Percentiles rank a stretch among this genome's conserved stretches.
Evolutionary conservation across 1,140 invertebrate genomes (phyloP).

Genomic region (Teleopsis dalmanni): DNA sequence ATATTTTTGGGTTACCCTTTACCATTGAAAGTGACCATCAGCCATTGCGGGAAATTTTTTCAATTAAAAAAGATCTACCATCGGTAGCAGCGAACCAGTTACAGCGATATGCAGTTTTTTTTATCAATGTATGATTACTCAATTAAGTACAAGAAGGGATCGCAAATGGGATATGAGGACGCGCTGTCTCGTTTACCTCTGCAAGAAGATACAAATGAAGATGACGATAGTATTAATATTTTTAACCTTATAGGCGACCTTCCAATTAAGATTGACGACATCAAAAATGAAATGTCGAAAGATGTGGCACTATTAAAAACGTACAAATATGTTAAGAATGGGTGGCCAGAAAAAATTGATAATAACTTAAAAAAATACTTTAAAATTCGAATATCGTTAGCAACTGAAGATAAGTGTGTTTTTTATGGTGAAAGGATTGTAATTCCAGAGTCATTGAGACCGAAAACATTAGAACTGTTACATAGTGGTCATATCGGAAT

Average conservation of each 20-base stretch:
- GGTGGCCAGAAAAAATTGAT: not conserved
- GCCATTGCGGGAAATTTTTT: slow-evolving; percentile 3
- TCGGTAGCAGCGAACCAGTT: not conserved
- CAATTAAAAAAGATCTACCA: slow-evolving; percentile 18
- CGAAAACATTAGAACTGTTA: not conserved
- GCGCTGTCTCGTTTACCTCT: slow-evolving; percentile 17
- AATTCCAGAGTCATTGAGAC: not conserved
- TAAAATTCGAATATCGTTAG: not conserved
- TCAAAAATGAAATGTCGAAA: not conserved
- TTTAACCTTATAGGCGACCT: not conserved
- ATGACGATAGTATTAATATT: not conserved
- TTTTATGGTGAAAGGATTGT: slow-evolving; percentile 5
- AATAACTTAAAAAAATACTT: not conserved
- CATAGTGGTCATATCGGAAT: not conserved
- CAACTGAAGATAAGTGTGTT: not conserved
- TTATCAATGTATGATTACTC: slow-evolving; percentile 12
- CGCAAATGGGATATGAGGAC: slow-evolving; percentile 18
- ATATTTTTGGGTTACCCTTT: slow-evolving; percentile 29
- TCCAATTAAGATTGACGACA: not conserved
- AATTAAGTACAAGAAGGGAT: slow-evolving; percentile 14
- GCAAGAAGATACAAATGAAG: not conserved
- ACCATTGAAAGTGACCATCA: slow-evolving; percentile 4
- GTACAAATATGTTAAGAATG: not conserved
- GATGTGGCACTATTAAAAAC: not conserved
- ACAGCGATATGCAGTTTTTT: not conserved